Percentiles rank a stretch among this genome's conserved stretches.
Evolutionary conservation across 2,113 vertebrate species (phyloP).

Genomic region (Dipodomys ordii): DNA sequence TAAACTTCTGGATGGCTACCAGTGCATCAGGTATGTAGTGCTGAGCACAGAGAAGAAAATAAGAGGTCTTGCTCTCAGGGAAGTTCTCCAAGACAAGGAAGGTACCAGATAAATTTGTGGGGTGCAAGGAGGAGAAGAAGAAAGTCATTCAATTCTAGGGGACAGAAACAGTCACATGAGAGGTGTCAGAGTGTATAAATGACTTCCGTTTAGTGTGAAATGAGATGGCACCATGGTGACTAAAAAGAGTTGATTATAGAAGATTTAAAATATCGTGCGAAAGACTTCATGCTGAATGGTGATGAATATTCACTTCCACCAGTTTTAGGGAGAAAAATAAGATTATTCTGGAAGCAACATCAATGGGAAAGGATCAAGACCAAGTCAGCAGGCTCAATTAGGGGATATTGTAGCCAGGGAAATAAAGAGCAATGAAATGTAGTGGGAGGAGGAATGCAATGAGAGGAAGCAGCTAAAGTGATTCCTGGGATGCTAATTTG

Average conservation of each 20-base stretch:
- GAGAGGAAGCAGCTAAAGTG: not conserved
- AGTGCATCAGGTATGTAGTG: not conserved
- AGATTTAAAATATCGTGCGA: not conserved
- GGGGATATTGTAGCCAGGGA: too few relatives aligned
- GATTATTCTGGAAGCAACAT: not conserved
- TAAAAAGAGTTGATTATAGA: not conserved
- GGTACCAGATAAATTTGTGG: not conserved
- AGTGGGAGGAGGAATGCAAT: not conserved
- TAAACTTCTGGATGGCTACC: slow-evolving; percentile 18
- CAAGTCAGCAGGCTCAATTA: too few relatives aligned
- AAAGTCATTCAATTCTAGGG: not conserved
- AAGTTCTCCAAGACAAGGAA: not conserved
- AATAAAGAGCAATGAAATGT: not conserved
- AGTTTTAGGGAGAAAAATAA: not conserved
- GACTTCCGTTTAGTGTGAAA: not conserved
- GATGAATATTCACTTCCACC: not conserved
- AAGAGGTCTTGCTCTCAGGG: not conserved
- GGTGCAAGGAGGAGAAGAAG: not conserved
- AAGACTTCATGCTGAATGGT: not conserved
- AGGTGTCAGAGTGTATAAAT: not conserved
- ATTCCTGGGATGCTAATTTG: not conserved
- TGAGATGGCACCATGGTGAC: not conserved
- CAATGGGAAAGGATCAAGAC: not conserved
- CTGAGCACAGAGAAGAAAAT: slow-evolving; percentile 23
- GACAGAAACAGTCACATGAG: not conserved